Base-by-base conservation (phyloP, 2,888 invertebrate genomes). In the Tinea semifulvella region DNA sequence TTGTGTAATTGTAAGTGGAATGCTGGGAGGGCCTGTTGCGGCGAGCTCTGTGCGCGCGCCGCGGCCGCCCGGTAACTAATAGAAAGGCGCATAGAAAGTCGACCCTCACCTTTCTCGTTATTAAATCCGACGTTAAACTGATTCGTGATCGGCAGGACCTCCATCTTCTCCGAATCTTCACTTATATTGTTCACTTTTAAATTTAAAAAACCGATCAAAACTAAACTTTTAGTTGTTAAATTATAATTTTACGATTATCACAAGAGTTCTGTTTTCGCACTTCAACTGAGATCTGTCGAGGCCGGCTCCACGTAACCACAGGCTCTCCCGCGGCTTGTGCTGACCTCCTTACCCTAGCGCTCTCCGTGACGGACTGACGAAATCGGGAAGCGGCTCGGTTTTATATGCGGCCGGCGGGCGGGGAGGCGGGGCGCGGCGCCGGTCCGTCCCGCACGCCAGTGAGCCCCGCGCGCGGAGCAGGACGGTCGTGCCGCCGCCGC, bases 111-210 rank as follows among this genome's bases (percentile, higher is more conserved):
- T 88, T 88, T 87, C 68, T 86, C 85, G 76, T 85, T 87, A 76
- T 85, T 87, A 83, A 90, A 90, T 82, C 88, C 87, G 68, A 89
- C 88, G 73, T 84, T 86, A 74, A 88, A 86, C 79, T 86, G 86
- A 82, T 85, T 90, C 72, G 87, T 87, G 69, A 89, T 87, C 70
- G 89, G 87, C 71, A 91, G 84, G 75, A 91, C 88, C 84, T 91
- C 91, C 91, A 91, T 91, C 71, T 85, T 86, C 63, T 80, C 75
- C 76, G 76, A 76, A 76, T 79, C n/a, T n/a, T n/a, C 75, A 76
- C 79, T 79, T 76, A 77, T 77, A 72, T 77, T 79, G 80, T 79
- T 77, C 81, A 82, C 81, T 79, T 80, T 76, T 61, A 65, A 62
- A 65, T 64, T 63, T 11, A 13, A 31, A n/a, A 11, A 11, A n/a